phyloP scores from a whole-genome alignment of 2,797 vertebrate species.

The Gymnoscopelus microlampas region DNA sequence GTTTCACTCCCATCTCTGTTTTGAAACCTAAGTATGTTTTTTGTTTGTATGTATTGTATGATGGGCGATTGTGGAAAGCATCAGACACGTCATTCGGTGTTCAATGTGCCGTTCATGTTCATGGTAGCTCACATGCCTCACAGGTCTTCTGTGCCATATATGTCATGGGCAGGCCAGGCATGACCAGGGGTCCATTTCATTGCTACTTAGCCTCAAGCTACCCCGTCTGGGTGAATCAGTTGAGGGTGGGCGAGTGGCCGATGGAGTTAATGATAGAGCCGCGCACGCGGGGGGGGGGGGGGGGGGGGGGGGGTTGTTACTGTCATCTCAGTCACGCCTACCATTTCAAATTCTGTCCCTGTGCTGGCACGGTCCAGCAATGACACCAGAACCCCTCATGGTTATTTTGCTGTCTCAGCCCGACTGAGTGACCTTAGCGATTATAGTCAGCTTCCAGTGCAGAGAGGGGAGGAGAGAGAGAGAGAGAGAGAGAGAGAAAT shows the following conservation, averaged over 20 bases:
- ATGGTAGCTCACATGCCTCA: constrained; percentile 8
- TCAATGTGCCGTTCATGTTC: constrained; percentile 2
- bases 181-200: background rate
- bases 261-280: too few relatives aligned
- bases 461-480: constrained; percentile 12
- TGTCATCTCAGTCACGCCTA: constrained; percentile 27
- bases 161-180: background rate
- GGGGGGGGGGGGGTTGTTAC: constrained; percentile 10
- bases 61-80: background rate
- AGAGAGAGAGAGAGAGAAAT: constrained; percentile 12
- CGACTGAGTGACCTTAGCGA: constrained; percentile 49
- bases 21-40: background rate
- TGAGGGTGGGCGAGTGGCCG: background rate
- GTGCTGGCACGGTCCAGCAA: constrained; percentile 37
- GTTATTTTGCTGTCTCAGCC: constrained; percentile 46
- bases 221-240: background rate
- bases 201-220: background rate
- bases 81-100: constrained; percentile 16
- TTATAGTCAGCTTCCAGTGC: constrained; percentile 24
- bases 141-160: constrained; percentile 3
- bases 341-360: constrained; percentile 28
- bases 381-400: constrained; percentile 37
- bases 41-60: background rate
- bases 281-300: background rate
- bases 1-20: background rate